These are phyloP conservation scores for Anhinga anhinga DNA, from an alignment of 2,113 vertebrate species.

Conservation along the genomic window DNA sequence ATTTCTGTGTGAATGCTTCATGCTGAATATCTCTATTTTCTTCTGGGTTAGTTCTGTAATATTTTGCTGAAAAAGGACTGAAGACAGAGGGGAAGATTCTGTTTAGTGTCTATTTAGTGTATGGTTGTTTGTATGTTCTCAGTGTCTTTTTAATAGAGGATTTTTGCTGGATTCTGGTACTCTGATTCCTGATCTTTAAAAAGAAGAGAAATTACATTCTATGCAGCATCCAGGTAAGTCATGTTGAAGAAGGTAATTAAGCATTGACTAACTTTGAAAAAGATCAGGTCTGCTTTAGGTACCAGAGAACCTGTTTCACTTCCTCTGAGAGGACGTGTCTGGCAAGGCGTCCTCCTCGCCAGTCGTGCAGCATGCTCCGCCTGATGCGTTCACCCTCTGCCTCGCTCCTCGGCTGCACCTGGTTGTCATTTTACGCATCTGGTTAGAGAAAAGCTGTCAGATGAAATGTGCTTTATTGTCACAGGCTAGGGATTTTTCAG, in stretches of 20 bases:
- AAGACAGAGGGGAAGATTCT: background rate
- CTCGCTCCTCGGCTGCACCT: background rate
- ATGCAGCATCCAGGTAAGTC: background rate
- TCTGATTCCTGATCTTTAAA: background rate
- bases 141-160: background rate
- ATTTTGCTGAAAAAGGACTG: background rate
- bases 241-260: background rate
- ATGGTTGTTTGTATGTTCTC: background rate
- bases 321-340: background rate
- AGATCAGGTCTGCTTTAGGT: background rate
- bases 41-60: background rate
- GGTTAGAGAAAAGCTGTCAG: background rate
- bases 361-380: fast-evolving
- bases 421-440: background rate
- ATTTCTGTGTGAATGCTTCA: background rate
- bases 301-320: background rate
- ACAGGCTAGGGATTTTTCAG: background rate
- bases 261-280: background rate
- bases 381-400: background rate
- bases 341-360: background rate
- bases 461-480: background rate
- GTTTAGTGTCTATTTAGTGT: background rate
- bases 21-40: background rate
- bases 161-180: background rate
- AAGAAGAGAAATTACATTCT: background rate